These are phyloP conservation scores for Clinocottus analis DNA, from an alignment of 2,113 vertebrate genomes.

Conservation along the genomic window DNA sequence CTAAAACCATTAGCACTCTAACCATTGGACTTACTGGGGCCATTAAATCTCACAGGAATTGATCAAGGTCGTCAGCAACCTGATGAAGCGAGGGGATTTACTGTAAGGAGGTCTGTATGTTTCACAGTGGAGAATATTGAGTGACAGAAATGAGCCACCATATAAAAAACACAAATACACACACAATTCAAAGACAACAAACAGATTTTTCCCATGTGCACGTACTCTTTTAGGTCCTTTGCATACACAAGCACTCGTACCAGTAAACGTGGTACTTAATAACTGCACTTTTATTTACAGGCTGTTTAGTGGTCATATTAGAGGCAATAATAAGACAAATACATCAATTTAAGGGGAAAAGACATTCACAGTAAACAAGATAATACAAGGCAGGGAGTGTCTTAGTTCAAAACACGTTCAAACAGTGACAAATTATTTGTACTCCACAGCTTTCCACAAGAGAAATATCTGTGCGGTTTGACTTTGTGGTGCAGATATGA, in stretches of 20 bases:
- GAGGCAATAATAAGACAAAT: conserved; percentile 48
- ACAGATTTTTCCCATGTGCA: not conserved
- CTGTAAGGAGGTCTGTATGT: not conserved
- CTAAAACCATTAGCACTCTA: conserved; percentile 14
- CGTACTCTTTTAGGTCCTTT: not conserved
- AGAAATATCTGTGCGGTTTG: not conserved
- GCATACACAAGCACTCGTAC: not conserved
- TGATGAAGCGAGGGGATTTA: not conserved
- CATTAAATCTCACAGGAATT: conserved; percentile 7
- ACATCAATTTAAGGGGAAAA: not conserved
- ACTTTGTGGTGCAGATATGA: conserved; percentile 14
- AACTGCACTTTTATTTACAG: conserved; percentile 73
- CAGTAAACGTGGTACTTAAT: conserved; percentile 32
- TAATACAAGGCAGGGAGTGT: conserved; percentile 37
- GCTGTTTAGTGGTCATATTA: conserved; percentile 67
- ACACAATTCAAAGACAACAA: not conserved
- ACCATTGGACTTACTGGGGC: not conserved
- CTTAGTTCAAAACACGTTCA: not conserved
- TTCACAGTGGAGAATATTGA: not conserved
- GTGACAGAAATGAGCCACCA: not conserved
- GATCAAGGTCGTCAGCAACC: not conserved
- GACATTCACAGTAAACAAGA: conserved; percentile 62
- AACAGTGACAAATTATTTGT: conserved; percentile 23
- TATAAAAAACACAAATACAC: not conserved
- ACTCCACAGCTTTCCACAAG: conserved; percentile 5